phyloP scores from a whole-genome alignment of 2,113 vertebrate species.

The Numida meleagris region DNA sequence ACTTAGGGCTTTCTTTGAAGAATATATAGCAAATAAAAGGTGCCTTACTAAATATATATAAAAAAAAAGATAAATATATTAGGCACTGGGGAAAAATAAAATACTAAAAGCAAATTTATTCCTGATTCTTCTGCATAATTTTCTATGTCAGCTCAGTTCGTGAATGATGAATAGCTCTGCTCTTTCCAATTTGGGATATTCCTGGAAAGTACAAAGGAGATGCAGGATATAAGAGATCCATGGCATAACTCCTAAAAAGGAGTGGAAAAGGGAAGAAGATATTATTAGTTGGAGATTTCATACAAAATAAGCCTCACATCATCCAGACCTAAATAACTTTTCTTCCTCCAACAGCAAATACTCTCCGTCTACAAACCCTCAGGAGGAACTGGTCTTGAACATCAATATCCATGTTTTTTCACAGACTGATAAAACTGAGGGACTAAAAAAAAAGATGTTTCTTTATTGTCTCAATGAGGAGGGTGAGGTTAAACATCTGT shows the following conservation, averaged over 20 bases:
- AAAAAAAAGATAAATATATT: neutral
- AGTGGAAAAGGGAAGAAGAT: neutral
- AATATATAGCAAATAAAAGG: neutral
- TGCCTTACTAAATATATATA: neutral
- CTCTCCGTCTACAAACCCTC: neutral
- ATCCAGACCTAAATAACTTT: neutral
- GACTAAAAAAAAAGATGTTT: neutral
- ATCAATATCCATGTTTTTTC: neutral
- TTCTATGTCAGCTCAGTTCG: neutral
- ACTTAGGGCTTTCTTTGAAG: neutral
- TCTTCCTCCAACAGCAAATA: neutral
- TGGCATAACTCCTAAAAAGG: neutral
- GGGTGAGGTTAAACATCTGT: neutral
- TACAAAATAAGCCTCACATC: neutral
- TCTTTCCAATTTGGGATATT: neutral
- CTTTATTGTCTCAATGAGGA: neutral
- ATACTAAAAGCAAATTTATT: neutral
- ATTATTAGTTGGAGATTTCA: neutral
- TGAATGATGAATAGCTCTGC: neutral
- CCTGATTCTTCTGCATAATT: neutral
- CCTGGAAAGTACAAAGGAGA: neutral
- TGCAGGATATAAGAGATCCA: neutral
- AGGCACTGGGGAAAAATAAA: neutral
- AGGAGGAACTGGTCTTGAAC: neutral
- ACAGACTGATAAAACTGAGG: neutral